These are phyloP conservation scores for Hyalella azteca DNA, from an alignment of 2,888 invertebrate species.

Conservation along the genomic window DNA sequence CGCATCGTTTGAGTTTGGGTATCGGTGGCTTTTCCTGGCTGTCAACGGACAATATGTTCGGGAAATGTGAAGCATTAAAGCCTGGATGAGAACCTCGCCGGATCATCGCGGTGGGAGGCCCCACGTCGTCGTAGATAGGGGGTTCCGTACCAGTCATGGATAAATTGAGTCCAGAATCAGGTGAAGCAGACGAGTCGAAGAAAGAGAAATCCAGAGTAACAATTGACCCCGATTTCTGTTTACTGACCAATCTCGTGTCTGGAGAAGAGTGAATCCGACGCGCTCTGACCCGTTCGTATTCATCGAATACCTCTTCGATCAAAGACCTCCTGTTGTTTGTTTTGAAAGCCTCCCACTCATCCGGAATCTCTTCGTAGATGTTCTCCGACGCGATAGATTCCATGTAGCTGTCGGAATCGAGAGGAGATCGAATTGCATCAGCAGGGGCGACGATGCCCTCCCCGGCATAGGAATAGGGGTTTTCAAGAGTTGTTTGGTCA, in stretches of 20 bases:
- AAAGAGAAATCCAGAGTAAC: constrained; percentile 5
- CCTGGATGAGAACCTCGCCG: constrained; percentile 8
- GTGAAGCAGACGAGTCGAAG: constrained; percentile 45
- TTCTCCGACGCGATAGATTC: constrained; percentile 54
- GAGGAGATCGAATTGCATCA: constrained; percentile 44
- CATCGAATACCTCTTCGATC: constrained; percentile 48
- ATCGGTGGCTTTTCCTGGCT: not conserved
- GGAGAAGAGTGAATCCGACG: constrained; percentile 48
- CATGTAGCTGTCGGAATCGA: constrained; percentile 48
- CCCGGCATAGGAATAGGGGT: constrained; percentile 52
- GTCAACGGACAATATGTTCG: not conserved
- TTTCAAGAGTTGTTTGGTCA: not conserved
- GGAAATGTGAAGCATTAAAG: not conserved
- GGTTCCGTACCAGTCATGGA: constrained; percentile 52
- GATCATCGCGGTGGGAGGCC: constrained; percentile 1
- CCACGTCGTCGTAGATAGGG: constrained; percentile 38
- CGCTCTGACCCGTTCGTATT: constrained; percentile 44
- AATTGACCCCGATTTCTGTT: constrained; percentile 31
- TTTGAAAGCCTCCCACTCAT: constrained; percentile 25
- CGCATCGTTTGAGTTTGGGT: constrained; percentile 50
- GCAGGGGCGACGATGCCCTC: constrained; percentile 47
- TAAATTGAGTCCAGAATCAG: constrained; percentile 52
- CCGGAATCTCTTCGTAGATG: constrained; percentile 57
- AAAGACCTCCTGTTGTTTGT: constrained; percentile 45
- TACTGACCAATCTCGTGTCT: constrained; percentile 44